phyloP scores from a whole-genome alignment of 2,888 invertebrate species.

The Nemapogon koenigi region DNA sequence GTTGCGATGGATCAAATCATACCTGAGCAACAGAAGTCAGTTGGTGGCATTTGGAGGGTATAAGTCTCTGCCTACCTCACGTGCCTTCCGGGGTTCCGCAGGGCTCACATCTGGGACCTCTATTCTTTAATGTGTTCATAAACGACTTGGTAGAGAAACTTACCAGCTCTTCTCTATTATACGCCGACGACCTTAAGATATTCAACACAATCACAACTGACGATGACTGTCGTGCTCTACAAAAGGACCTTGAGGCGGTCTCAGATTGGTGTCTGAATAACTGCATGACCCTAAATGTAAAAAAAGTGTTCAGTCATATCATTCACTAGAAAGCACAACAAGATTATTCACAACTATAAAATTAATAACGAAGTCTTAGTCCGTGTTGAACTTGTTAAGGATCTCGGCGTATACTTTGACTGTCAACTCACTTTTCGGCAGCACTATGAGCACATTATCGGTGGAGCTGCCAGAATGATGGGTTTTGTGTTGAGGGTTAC shows the following conservation, averaged over 20 bases:
- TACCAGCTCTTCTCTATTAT: neutral
- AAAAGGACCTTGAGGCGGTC: neutral
- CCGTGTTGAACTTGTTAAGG: no score
- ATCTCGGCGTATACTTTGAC: no score
- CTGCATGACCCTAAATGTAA: conserved; percentile 4
- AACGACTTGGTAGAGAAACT: conserved; percentile 5
- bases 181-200: conserved; percentile 11
- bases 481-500: no score
- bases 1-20: conserved; percentile 8
- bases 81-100: conserved; percentile 10
- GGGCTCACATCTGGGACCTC: conserved; percentile 11
- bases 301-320: conserved; percentile 1
- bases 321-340: no score
- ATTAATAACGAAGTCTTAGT: no score
- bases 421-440: no score
- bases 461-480: no score
- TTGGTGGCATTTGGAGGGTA: conserved; percentile 10
- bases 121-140: conserved; percentile 9
- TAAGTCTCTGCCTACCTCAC: neutral
- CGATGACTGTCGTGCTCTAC: neutral
- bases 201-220: neutral
- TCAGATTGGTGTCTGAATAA: neutral
- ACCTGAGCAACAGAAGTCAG: conserved; percentile 8
- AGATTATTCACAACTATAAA: no score
- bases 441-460: no score